Percentiles rank a stretch among this genome's conserved stretches.
Conservation (phyloP, 2,888 invertebrate genomes). For the Rhorus exstirpatorius region DNA sequence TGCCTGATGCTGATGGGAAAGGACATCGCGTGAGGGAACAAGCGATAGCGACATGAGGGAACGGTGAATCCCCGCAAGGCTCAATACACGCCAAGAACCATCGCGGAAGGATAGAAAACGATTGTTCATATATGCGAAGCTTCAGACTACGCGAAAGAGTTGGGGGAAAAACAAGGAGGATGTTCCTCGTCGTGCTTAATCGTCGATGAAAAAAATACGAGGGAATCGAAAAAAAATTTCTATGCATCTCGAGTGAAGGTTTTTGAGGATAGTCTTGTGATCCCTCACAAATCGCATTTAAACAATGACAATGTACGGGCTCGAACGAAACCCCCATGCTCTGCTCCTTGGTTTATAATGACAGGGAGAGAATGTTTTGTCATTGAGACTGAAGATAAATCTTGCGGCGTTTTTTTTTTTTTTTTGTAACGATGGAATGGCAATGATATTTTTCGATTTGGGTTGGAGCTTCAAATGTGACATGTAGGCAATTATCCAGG, state of each 20-base stretch:
- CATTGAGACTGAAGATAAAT: neutral
- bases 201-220: conserved; percentile 55
- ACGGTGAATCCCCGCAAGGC: conserved; percentile 72
- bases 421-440: neutral
- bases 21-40: conserved; percentile 44
- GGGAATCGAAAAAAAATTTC: conserved; percentile 40
- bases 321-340: conserved; percentile 35
- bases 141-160: conserved; percentile 34
- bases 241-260: conserved; percentile 21
- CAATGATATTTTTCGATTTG: neutral
- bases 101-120: conserved; percentile 77
- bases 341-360: conserved; percentile 22
- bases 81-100: conserved; percentile 53
- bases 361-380: neutral
- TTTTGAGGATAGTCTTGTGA: conserved; percentile 24
- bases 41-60: conserved; percentile 54
- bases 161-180: conserved; percentile 22
- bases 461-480: neutral
- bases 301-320: conserved; percentile 39
- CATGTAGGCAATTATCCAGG: too few species aligned
- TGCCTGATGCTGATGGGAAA: conserved; percentile 73
- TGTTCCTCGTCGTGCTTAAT: conserved; percentile 55
- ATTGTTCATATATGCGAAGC: conserved; percentile 62
- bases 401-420: neutral
- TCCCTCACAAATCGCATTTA: conserved; percentile 45